phyloP scores from a whole-genome alignment of 2,113 vertebrate genomes.

The Chlorodrepanis virens region DNA sequence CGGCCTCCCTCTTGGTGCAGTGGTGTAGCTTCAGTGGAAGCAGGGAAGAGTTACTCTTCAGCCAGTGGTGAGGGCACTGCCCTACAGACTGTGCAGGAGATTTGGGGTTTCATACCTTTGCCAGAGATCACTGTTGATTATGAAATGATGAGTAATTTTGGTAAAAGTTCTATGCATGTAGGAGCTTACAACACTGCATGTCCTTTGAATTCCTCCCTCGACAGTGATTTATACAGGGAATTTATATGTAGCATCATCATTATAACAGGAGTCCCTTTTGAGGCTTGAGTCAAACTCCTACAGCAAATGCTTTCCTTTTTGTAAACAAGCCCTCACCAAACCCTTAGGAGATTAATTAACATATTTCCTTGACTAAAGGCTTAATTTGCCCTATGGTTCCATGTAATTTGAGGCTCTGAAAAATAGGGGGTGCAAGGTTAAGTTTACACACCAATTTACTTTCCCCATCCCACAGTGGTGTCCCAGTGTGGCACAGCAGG shows the following conservation, averaged over 20 bases:
- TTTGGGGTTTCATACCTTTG: background rate
- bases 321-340: constrained; percentile 28
- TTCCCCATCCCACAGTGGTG: background rate
- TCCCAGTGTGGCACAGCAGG: background rate
- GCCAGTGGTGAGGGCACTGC: background rate
- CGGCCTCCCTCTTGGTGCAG: background rate
- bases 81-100: background rate
- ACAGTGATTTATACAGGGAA: background rate
- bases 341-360: constrained; percentile 40
- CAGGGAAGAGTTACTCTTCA: background rate
- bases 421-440: background rate
- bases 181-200: background rate
- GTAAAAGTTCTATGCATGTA: background rate
- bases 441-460: constrained; percentile 2
- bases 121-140: background rate
- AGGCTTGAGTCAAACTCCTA: constrained; percentile 8
- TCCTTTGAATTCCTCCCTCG: background rate
- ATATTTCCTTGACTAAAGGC: constrained; percentile 5
- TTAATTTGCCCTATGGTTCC: constrained; percentile 18
- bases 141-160: background rate
- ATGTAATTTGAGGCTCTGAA: constrained; percentile 5
- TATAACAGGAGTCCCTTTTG: background rate
- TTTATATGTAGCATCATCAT: background rate
- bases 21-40: background rate
- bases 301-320: constrained; percentile 15